phyloP scores from a whole-genome alignment of 2,888 invertebrate species.

The Trachelus iudaicus region DNA sequence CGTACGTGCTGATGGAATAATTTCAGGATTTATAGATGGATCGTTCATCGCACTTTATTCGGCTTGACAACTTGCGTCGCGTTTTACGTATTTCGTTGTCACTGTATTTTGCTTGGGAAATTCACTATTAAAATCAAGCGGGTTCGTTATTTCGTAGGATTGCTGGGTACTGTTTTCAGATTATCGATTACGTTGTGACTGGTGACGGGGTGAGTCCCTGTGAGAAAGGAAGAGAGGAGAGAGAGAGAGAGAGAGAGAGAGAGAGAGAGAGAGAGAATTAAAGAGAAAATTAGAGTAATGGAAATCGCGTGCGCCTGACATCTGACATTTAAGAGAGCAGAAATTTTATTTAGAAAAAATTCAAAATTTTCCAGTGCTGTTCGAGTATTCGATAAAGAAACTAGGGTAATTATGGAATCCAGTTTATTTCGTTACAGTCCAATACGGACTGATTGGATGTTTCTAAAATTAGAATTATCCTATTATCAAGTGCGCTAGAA shows the following conservation, averaged over 20 bases:
- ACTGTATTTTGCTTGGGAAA: background rate
- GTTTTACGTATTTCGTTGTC: background rate
- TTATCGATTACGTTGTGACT: conserved; percentile 25
- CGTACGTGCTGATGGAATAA: background rate
- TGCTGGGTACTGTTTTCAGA: conserved; percentile 25
- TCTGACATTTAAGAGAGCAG: conserved; percentile 9
- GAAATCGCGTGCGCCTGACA: background rate
- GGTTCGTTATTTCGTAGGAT: conserved; percentile 30
- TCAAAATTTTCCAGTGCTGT: background rate
- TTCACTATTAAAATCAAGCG: conserved; percentile 21
- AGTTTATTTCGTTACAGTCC: background rate
- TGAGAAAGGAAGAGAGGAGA: conserved; percentile 18
- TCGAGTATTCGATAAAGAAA: background rate
- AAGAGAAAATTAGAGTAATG: background rate
- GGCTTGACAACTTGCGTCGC: background rate
- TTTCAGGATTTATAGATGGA: background rate
- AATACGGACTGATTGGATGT: background rate
- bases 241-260: conserved; percentile 20
- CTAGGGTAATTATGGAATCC: background rate
- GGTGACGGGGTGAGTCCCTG: background rate
- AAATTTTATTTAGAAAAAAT: conserved; percentile 16
- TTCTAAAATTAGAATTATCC: background rate
- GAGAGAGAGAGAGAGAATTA: conserved; percentile 16
- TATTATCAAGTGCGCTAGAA: background rate
- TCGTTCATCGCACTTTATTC: background rate